A percentile compares a stretch with the other conserved stretches of the same genome.
Conservation (phyloP, 2,888 invertebrate genomes). For the Tinea pellionella region DNA sequence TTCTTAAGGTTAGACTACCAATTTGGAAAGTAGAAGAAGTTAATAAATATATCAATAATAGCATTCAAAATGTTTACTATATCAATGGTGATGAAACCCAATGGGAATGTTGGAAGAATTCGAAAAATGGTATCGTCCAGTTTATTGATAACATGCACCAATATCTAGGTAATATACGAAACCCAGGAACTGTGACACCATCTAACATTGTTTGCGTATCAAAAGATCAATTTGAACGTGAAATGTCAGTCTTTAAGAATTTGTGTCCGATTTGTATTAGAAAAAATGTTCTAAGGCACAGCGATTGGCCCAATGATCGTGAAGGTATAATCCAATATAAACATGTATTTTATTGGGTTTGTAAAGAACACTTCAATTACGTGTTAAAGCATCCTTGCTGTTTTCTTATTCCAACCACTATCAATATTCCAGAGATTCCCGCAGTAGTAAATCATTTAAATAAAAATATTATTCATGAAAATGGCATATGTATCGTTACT, state of each 20-base stretch:
- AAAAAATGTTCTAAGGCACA: conserved; percentile 36
- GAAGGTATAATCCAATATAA: conserved; percentile 68
- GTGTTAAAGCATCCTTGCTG: conserved; percentile 52
- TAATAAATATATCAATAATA: conserved; percentile 59
- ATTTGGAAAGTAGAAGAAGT: conserved; percentile 44
- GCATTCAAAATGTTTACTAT: conserved; percentile 64
- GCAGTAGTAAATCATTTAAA: conserved; percentile 48
- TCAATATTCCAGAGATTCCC: conserved; percentile 63
- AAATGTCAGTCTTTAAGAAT: conserved; percentile 59
- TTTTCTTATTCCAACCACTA: conserved; percentile 31
- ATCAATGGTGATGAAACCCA: conserved; percentile 60
- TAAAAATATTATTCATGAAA: conserved; percentile 65
- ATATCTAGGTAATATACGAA: conserved; percentile 57
- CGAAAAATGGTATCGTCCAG: conserved; percentile 38
- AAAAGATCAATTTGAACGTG: conserved; percentile 58
- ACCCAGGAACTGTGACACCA: conserved; percentile 47
- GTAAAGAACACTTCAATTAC: conserved; percentile 56
- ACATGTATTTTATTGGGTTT: conserved; percentile 71
- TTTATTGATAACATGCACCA: conserved; percentile 53
- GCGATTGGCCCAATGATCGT: conserved; percentile 58
- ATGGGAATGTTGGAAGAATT: conserved; percentile 65
- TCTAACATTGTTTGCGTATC: conserved; percentile 67
- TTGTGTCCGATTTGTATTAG: conserved; percentile 72
- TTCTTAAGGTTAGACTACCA: conserved; percentile 48
- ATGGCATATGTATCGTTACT: conserved; percentile 72